Percentiles rank a stretch among this genome's conserved stretches.
These are phyloP conservation scores for Lasioglossum pauxillum DNA, from an alignment of 2,888 invertebrate genomes.

Conservation along the genomic window DNA sequence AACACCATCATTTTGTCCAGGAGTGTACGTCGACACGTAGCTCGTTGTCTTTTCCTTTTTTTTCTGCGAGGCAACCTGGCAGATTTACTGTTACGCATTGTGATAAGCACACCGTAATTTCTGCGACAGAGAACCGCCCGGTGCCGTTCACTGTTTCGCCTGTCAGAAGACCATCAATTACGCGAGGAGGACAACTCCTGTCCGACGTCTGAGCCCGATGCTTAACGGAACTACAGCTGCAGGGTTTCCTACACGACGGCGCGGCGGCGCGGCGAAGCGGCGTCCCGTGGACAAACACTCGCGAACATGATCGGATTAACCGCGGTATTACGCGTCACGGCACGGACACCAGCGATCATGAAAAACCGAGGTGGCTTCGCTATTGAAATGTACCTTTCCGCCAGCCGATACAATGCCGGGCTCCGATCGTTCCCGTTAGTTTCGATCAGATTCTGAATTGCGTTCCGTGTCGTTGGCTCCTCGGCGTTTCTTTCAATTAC, in stretches of 20 bases:
- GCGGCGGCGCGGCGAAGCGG: not conserved
- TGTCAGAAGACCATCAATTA: conserved; percentile 52
- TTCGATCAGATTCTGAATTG: conserved; percentile 22
- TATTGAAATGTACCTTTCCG: conserved; percentile 7
- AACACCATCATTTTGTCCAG: not conserved
- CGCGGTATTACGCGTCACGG: conserved; percentile 15
- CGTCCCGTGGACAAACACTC: conserved; percentile 14
- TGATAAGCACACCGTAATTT: conserved; percentile 46
- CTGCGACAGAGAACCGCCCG: conserved; percentile 10
- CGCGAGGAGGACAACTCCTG: conserved; percentile 32
- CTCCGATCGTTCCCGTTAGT: conserved; percentile 14
- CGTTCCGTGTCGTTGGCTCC: conserved; percentile 17
- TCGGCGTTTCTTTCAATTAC: conserved; percentile 2
- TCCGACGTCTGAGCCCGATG: conserved; percentile 1
- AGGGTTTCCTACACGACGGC: conserved; percentile 7
- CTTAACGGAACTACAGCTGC: conserved; percentile 35
- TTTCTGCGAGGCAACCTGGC: not conserved
- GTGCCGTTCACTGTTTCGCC: conserved; percentile 23
- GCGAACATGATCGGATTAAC: conserved; percentile 40
- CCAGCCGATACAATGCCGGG: conserved; percentile 19
- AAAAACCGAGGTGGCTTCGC: conserved; percentile 13
- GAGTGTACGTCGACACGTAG: not conserved
- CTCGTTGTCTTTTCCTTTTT: not conserved
- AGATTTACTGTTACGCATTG: conserved; percentile 59
- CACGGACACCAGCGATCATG: conserved; percentile 28